phyloP scores from a whole-genome alignment of 2,888 invertebrate genomes.

The Hydraecia micacea region DNA sequence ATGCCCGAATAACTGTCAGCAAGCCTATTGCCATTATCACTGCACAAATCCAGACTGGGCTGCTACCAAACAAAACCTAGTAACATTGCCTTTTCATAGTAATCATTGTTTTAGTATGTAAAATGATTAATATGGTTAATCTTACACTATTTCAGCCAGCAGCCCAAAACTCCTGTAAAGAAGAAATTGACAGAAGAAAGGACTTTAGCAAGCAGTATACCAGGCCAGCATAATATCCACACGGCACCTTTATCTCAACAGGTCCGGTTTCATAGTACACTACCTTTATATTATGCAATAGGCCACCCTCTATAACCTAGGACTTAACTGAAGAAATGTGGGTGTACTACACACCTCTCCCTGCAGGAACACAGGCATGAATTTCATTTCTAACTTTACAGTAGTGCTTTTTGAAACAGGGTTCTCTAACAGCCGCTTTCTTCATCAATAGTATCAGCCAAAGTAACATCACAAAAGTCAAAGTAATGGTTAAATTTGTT shows the following conservation, averaged over 20 bases:
- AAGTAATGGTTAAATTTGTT: too few relatives aligned
- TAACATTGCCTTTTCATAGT: not conserved
- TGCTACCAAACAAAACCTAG: not conserved
- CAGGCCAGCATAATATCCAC: constrained; percentile 75
- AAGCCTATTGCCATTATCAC: not conserved
- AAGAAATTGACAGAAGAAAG: constrained; percentile 82
- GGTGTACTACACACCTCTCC: not conserved
- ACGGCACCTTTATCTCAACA: constrained; percentile 82
- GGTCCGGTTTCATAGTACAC: constrained; percentile 65
- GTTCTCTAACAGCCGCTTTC: too few relatives aligned
- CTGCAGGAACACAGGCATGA: not conserved
- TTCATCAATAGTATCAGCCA: too few relatives aligned
- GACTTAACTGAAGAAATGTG: not conserved
- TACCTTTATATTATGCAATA: not conserved
- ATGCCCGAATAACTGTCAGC: not conserved
- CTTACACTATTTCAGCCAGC: constrained; percentile 74
- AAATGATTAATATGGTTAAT: constrained; percentile 12
- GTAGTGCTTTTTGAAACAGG: not conserved
- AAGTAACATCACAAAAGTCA: too few relatives aligned
- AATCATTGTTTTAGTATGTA: not conserved
- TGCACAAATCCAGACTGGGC: not conserved
- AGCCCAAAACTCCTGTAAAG: constrained; percentile 84
- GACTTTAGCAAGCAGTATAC: constrained; percentile 67
- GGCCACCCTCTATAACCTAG: not conserved
- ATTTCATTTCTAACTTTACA: not conserved